phyloP scores from a whole-genome alignment of 2,113 vertebrate genomes.

The Platycercus adscitus region DNA sequence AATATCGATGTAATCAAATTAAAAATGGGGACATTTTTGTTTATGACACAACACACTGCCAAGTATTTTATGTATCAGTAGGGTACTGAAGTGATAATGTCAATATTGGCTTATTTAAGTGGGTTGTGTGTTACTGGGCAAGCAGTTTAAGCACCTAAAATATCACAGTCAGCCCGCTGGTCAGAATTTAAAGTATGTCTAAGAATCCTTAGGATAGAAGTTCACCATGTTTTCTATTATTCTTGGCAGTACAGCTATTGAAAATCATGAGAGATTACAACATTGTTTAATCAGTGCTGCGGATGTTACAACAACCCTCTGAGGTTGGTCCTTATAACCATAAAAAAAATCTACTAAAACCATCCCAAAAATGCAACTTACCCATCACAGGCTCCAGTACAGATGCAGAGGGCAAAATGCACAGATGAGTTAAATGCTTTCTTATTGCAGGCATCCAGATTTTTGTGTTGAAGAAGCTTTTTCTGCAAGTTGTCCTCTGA shows the following conservation, averaged over 20 bases:
- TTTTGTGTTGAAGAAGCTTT: neutral
- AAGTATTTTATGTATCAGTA: neutral
- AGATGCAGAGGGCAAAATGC: neutral
- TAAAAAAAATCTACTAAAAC: neutral
- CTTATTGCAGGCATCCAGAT: neutral
- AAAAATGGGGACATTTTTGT: neutral
- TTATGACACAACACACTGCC: neutral
- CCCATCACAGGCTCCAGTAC: neutral
- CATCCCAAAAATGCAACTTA: neutral
- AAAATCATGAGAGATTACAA: neutral
- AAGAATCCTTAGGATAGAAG: neutral
- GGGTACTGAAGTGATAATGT: neutral
- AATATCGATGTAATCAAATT: neutral
- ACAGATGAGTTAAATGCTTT: neutral
- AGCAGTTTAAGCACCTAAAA: neutral
- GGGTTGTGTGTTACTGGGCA: neutral
- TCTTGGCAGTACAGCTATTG: neutral
- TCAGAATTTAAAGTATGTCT: neutral
- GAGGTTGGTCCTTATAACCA: neutral
- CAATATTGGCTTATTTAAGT: neutral
- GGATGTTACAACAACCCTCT: neutral
- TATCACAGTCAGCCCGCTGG: neutral
- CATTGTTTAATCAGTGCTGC: neutral
- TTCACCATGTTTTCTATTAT: neutral
- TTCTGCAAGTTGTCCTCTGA: constrained; percentile 65